Percentiles rank a stretch among this genome's conserved stretches.
Evolutionary conservation across 1,140 invertebrate genomes (phyloP).

Genomic region (Drosophila jambulina): DNA sequence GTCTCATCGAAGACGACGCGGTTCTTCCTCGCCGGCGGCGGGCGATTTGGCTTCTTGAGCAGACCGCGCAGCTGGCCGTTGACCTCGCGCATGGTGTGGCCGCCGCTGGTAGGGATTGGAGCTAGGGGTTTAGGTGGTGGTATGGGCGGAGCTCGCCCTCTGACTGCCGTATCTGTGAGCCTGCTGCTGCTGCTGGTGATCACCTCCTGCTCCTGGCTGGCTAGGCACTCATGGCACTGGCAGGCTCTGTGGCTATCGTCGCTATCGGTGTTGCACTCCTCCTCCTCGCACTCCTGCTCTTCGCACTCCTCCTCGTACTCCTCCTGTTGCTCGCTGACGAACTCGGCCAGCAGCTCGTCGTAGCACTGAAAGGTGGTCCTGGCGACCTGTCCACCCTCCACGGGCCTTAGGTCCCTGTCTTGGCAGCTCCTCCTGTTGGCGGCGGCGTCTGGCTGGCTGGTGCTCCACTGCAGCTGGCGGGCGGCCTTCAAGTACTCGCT

Average conservation of each 20-base stretch:
- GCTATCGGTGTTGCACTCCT: constrained; percentile 34
- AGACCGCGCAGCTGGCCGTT: constrained; percentile 80
- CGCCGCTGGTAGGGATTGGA: background rate
- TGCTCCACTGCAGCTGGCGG: constrained; percentile 58
- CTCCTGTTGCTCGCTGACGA: constrained; percentile 71
- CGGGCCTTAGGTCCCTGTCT: background rate
- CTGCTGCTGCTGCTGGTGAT: constrained; percentile 6
- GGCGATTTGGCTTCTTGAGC: constrained; percentile 83
- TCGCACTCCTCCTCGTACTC: constrained; percentile 21
- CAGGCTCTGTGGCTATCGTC: constrained; percentile 46
- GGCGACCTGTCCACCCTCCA: background rate
- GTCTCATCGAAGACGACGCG: constrained; percentile 94
- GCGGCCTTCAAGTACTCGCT: constrained; percentile 68
- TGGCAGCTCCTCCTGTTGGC: background rate
- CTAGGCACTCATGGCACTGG: constrained; percentile 75
- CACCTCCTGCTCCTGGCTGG: constrained; percentile 27
- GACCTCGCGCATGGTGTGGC: constrained; percentile 78
- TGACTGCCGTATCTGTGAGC: background rate
- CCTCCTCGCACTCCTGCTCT: too few species aligned
- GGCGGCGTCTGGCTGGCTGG: background rate
- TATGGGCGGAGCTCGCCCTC: background rate
- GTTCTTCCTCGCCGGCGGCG: constrained; percentile 86
- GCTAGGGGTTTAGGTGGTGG: background rate
- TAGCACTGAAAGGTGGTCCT: constrained; percentile 67
- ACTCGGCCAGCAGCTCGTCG: constrained; percentile 77